These are phyloP conservation scores for Furnarius figulus DNA, from an alignment of 2,113 vertebrate species.

Conservation along the genomic window DNA sequence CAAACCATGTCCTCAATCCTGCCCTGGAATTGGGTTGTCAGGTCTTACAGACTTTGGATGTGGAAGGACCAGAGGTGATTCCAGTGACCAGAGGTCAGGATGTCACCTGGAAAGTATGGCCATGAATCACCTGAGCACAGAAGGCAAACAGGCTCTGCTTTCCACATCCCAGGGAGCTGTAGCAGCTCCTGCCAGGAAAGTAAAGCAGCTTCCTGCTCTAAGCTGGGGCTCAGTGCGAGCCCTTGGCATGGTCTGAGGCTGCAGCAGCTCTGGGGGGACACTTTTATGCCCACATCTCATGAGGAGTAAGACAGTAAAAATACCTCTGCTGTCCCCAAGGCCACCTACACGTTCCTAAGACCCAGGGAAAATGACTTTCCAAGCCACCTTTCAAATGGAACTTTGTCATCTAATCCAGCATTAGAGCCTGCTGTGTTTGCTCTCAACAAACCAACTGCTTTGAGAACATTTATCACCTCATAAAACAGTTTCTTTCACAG, in stretches of 20 bases:
- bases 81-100: not conserved
- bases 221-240: not conserved
- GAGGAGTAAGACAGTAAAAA: not conserved
- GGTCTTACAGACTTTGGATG: not conserved
- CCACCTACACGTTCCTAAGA: not conserved
- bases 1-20: not conserved
- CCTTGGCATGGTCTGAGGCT: not conserved
- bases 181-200: not conserved
- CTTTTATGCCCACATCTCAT: not conserved
- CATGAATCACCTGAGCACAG: not conserved
- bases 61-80: not conserved
- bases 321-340: not conserved
- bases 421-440: not conserved
- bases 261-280: not conserved
- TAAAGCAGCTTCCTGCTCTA: not conserved
- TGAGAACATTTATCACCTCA: not conserved
- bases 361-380: not conserved
- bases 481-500: not conserved
- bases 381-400: not conserved
- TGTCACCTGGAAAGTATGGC: constrained; percentile 36
- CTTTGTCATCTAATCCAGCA: not conserved
- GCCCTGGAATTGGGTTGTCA: not conserved
- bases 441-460: not conserved
- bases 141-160: not conserved
- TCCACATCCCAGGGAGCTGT: not conserved